Conservation (phyloP, 2,888 invertebrate species). For the Charanyca ferruginea region DNA sequence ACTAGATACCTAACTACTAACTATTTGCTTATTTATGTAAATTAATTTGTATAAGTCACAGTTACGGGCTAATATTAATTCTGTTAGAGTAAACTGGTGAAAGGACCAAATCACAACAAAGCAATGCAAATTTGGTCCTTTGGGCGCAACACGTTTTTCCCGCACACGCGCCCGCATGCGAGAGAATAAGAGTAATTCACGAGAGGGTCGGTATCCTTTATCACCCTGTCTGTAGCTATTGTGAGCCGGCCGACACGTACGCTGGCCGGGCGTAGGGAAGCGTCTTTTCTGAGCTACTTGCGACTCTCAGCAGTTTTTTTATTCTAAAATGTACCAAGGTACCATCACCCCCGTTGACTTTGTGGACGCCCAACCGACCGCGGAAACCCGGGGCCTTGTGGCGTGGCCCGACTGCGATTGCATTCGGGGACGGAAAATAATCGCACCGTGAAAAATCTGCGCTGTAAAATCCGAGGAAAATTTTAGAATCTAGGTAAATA, state of each 20-base stretch:
- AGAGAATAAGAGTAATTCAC: not conserved
- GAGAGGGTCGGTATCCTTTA: too few species aligned
- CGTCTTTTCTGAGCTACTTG: not conserved
- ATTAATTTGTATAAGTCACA: not conserved
- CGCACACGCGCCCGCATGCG: not conserved
- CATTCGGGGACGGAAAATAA: constrained; percentile 33
- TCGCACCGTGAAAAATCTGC: constrained; percentile 12
- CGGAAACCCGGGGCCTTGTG: constrained; percentile 15
- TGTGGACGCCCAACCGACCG: constrained; percentile 34
- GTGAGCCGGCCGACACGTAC: not conserved
- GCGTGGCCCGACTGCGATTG: constrained; percentile 27
- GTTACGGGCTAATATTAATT: not conserved
- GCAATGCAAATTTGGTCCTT: not conserved
- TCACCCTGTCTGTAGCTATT: not conserved
- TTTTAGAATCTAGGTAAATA: not conserved
- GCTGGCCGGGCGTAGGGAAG: too few species aligned
- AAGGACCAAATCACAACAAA: not conserved
- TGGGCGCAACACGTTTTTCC: too few species aligned
- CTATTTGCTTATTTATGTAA: not conserved
- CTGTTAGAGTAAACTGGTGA: not conserved
- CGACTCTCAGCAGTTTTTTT: not conserved
- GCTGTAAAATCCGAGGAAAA: constrained; percentile 22
- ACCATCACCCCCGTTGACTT: constrained; percentile 14
- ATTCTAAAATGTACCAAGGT: constrained; percentile 15
- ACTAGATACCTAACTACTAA: not conserved